Base-by-base conservation (phyloP, 2,797 vertebrate species). In the Eutrigla gurnardus region DNA sequence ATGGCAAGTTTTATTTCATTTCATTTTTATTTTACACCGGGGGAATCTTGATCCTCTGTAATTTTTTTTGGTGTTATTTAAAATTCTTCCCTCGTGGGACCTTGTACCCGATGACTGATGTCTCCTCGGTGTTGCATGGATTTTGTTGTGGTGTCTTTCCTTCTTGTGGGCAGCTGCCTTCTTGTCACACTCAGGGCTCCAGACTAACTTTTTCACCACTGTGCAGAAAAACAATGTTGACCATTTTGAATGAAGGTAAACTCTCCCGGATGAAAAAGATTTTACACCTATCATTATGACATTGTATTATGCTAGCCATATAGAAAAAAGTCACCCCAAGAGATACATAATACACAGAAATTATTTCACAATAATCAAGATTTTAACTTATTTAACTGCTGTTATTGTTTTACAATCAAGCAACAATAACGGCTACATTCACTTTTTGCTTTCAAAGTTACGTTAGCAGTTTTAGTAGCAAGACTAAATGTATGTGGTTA, bases 1-100 rank as follows among this genome's bases (percentile, higher is more conserved):
- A 93, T 95, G 94, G 94, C 94, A 94, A 94, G 93, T 95, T 94
- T 90, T 78, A 64, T 81, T 87, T 85, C 33, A 55, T 81, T 87
- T 86, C 25, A 53, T 65, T 84, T 92, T 83, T 9, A 55, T 79
- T 62, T 87, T 13, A 65, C 37, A 36, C 59, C 67, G 8, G 43
- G 69, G 75, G 45, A 54, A 72, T 75, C 61, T 83, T 18, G 57
- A 17, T 33, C 46, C 49, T 33, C 12, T 50, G 32, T 49, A 15
- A 25, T 61, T 81, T 73, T 78, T 71, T 58, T 55, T 70, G 32
- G 2, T 73, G 40, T 54, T n/a, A 73, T 54, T 58, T 62, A 45
- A 32, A 66, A 50, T 25, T 74, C 14, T 32, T 47, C 25, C n/a
- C 15, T 64, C 32, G 42, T 75, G 73, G 61, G 72, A 60, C 55